These are phyloP conservation scores for Rhizoglyphus robini DNA, from an alignment of 1,140 invertebrate species.

Conservation along the genomic window DNA sequence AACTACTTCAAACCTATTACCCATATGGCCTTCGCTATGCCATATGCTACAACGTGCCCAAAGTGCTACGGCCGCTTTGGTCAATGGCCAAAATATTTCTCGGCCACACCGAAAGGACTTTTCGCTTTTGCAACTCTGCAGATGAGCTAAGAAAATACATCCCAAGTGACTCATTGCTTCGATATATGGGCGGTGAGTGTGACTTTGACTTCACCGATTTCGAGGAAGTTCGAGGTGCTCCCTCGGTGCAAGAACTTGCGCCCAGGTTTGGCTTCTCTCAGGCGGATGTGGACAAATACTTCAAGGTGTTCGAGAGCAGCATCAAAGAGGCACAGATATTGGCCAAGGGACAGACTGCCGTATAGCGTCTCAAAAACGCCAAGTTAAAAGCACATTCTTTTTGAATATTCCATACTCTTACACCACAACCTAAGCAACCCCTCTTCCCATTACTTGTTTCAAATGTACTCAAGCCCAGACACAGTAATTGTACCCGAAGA, in stretches of 20 bases:
- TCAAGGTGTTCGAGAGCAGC: slow-evolving; percentile 7
- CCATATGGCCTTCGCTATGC: slow-evolving; percentile 19
- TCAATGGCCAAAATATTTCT: slow-evolving; percentile 16
- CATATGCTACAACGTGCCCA: slow-evolving; percentile 14
- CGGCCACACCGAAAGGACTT: neutral
- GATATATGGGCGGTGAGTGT: slow-evolving; percentile 23
- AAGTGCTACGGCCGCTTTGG: slow-evolving; percentile 10
- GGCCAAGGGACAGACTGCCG: neutral
- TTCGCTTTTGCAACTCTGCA: slow-evolving; percentile 22
- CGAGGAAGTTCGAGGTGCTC: neutral
- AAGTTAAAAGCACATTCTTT: too few relatives aligned
- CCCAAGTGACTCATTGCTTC: slow-evolving; percentile 20
- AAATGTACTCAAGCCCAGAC: too few relatives aligned
- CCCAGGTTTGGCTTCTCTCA: slow-evolving; percentile 8
- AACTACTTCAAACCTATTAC: slow-evolving; percentile 13
- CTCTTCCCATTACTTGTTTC: too few relatives aligned
- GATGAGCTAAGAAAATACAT: slow-evolving; percentile 23
- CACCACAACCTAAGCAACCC: too few relatives aligned
- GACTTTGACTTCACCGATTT: slow-evolving; percentile 17
- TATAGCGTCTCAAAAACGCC: too few relatives aligned
- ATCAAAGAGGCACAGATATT: slow-evolving; percentile 3
- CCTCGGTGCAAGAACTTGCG: slow-evolving; percentile 6
- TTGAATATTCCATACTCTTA: too few relatives aligned
- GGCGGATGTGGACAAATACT: slow-evolving; percentile 13
- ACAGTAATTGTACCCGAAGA: too few relatives aligned